A percentile compares a stretch with the other conserved stretches of the same genome.
phyloP scores from a whole-genome alignment of 2,888 invertebrate species.

The Theretra japonica region DNA sequence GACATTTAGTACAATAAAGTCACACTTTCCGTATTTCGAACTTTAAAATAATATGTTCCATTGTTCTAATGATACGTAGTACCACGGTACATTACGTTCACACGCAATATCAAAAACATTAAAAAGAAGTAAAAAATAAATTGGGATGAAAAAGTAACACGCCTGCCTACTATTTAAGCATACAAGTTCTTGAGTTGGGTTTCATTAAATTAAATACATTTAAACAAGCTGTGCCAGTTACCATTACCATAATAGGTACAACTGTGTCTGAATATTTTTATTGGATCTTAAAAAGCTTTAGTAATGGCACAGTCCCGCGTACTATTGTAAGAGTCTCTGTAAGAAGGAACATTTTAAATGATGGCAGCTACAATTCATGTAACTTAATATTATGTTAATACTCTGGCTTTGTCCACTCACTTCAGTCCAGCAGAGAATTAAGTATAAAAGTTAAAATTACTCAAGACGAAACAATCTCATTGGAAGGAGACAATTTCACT shows the following conservation, averaged over 20 bases:
- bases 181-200: no score
- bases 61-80: not conserved
- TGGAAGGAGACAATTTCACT: slow-evolving; percentile 55
- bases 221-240: no score
- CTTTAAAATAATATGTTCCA: not conserved
- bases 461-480: slow-evolving; percentile 55
- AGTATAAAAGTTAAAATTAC: slow-evolving; percentile 29
- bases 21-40: not conserved
- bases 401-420: slow-evolving; percentile 8
- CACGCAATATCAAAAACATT: no score
- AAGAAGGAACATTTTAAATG: not conserved
- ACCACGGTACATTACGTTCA: no score
- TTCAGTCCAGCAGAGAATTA: slow-evolving; percentile 15
- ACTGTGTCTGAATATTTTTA: no score
- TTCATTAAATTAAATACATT: no score
- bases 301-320: not conserved
- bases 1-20: not conserved
- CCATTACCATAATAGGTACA: no score
- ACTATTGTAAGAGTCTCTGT: not conserved
- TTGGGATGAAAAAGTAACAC: no score
- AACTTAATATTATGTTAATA: slow-evolving; percentile 7
- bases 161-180: no score
- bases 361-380: not conserved
- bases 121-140: no score
- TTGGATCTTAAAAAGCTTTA: not conserved